These are phyloP conservation scores for Pteropus rufus DNA, from an alignment of 2,797 vertebrate species.

Conservation along the genomic window DNA sequence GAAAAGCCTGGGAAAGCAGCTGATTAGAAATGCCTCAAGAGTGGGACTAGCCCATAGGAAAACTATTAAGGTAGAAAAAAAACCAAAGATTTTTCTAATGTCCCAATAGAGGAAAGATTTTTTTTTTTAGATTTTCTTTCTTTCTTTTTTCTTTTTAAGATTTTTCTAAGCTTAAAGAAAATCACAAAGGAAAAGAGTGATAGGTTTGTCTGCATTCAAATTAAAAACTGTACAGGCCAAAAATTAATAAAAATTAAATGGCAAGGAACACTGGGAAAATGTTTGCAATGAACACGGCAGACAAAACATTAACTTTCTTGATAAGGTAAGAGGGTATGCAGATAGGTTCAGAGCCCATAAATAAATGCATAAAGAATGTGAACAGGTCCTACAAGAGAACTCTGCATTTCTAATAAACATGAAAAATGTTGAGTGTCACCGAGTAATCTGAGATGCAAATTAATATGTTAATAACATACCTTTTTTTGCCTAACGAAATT, in stretches of 20 bases:
- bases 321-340: neutral
- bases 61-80: neutral
- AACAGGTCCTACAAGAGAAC: neutral
- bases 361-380: neutral
- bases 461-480: neutral
- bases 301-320: neutral
- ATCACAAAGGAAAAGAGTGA: neutral
- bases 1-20: neutral
- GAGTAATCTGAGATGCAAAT: neutral
- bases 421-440: neutral
- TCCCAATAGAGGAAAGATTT: neutral
- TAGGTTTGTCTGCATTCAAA: neutral
- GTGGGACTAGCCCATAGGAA: neutral
- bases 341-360: neutral
- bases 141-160: too few relatives aligned
- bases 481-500: neutral
- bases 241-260: constrained; percentile 12
- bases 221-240: neutral
- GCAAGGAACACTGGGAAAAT: neutral
- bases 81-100: neutral
- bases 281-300: neutral
- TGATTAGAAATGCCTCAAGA: neutral
- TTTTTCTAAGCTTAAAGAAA: neutral
- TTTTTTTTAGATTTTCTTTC: too few relatives aligned
- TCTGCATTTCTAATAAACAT: neutral